A percentile compares a stretch with the other conserved stretches of the same genome.
Evolutionary conservation across 2,888 invertebrate genomes (phyloP).

Genomic region (Tortricodes alternella): DNA sequence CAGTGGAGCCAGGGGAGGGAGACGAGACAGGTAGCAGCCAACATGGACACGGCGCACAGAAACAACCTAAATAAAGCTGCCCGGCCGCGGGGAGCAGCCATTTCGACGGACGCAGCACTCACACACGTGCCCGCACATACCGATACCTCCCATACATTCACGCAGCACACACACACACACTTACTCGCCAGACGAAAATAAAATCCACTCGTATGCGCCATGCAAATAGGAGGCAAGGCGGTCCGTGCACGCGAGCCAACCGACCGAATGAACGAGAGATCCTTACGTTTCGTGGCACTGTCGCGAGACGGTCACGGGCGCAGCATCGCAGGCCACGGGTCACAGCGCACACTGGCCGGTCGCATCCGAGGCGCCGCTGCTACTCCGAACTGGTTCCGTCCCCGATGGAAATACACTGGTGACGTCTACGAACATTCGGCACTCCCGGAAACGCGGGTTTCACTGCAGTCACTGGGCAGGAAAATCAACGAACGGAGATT

Average conservation of each 20-base stretch:
- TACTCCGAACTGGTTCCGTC: conserved; percentile 71
- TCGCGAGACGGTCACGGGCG: conserved; percentile 79
- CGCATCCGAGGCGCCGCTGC: conserved; percentile 68
- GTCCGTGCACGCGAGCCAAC: conserved; percentile 64
- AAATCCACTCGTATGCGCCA: conserved; percentile 81
- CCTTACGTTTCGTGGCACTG: conserved; percentile 82
- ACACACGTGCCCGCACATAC: conserved; percentile 55
- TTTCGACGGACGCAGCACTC: conserved; percentile 63
- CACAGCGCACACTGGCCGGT: conserved; percentile 61
- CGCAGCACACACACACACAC: conserved; percentile 51
- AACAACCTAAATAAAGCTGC: conserved; percentile 59
- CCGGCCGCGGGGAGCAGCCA: conserved; percentile 70
- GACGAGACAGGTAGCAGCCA: conserved; percentile 31
- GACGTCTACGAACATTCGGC: conserved; percentile 73
- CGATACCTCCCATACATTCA: conserved; percentile 42
- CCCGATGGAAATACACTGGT: conserved; percentile 71
- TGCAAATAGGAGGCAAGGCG: conserved; percentile 76
- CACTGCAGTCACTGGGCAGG: conserved; percentile 73
- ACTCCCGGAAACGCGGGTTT: conserved; percentile 71
- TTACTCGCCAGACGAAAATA: conserved; percentile 77
- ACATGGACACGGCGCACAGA: conserved; percentile 36
- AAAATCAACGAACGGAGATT: conserved; percentile 75
- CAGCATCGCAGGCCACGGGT: conserved; percentile 78
- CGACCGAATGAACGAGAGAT: conserved; percentile 68
- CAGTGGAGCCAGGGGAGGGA: conserved; percentile 10